Evolutionary conservation across 2,797 vertebrate genomes (phyloP), one percentile per base, ranked within the genome.

Genomic region (Tachyglossus aculeatus): DNA sequence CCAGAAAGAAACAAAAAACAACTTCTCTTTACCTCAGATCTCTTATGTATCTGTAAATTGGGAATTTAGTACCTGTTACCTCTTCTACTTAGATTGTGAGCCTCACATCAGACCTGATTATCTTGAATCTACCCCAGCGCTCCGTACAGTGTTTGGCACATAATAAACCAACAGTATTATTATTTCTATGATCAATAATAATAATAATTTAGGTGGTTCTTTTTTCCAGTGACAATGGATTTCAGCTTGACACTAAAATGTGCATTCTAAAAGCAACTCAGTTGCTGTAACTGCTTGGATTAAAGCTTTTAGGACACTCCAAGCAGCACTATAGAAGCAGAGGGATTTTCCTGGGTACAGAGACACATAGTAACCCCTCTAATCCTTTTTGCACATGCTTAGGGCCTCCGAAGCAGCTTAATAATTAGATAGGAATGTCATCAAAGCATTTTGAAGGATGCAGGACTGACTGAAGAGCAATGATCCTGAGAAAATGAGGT

Each of bases 381-480:
- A 92, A 93, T 92, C 90, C 84, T 87, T 90, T 91, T 89, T 85
- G 91, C 85, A 84, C 84, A 93, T 84, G 84, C 86, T 92, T 91
- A 84, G 71, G 87, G 89, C 77, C 80, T 88, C 86, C 61, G 85
- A 93, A 93, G 86, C 89, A 90, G 86, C 87, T 92, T 92, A 92
- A 93, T 92, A 92, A 93, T 91, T 92, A 88, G 91, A 90, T 82
- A 82, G 67, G 80, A 88, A 88, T 86, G 88, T 81, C 85, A 80
- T 88, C 86, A 92, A 87, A 88, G 87, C 90, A 84, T 86, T 93
- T 92, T 90, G 90, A 89, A 94, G 87, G 88, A 88, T 86, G 90
- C 91, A 87, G 88, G 78, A 60, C 15, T 73, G 73, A 73, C 72
- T 86, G 84, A 53, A 4, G 9, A 38, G 71, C 65, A 29, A 65